Conservation (phyloP, 2,797 vertebrate species). For the Semotilus atromaculatus region DNA sequence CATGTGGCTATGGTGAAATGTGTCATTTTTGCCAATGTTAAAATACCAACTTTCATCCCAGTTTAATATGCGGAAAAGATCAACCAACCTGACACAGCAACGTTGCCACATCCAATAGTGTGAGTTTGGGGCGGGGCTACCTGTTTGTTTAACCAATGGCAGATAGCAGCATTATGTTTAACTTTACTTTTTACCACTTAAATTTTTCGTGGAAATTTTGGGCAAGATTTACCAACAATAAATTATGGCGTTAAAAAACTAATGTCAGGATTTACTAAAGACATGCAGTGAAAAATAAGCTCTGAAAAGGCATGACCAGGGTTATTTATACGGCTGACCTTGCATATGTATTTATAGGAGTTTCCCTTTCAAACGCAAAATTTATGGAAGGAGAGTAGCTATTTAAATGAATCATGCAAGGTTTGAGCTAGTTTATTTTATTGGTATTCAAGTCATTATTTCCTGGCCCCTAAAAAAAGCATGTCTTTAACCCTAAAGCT, state of each 20-base stretch:
- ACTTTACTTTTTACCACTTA: background rate
- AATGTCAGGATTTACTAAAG: background rate
- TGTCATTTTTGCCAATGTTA: background rate
- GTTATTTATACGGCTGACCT: no score
- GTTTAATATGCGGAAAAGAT: background rate
- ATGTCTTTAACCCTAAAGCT: background rate
- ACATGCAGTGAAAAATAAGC: background rate
- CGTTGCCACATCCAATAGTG: background rate
- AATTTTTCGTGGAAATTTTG: background rate
- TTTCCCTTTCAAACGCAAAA: no score
- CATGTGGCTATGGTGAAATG: background rate
- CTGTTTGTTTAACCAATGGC: background rate
- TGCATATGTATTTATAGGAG: no score
- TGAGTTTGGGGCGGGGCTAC: background rate
- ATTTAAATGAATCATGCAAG: background rate
- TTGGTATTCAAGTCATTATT: background rate
- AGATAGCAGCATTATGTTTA: no score
- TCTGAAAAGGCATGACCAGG: no score
- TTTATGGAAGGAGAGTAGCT: background rate
- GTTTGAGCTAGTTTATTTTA: background rate
- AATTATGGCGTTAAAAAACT: background rate
- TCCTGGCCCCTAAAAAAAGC: background rate
- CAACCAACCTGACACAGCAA: background rate
- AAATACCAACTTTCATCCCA: background rate
- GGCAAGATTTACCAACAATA: no score